Conservation (phyloP, 2,888 invertebrate species). For the Perithous albicinctus region DNA sequence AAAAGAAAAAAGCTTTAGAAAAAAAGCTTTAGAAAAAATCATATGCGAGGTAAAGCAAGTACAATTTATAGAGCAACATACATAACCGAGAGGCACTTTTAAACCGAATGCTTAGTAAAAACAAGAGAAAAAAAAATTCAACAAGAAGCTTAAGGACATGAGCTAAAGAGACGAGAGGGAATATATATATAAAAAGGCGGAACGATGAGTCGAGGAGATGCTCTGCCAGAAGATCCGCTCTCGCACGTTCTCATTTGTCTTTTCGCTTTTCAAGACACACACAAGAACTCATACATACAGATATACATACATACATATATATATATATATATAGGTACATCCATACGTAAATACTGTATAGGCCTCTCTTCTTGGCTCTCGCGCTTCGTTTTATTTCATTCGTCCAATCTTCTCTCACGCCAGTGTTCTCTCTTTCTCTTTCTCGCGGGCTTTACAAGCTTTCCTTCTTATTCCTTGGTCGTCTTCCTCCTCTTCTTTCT, state of each 20-base stretch:
- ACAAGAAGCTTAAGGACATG: conserved; percentile 42
- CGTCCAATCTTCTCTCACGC: conserved; percentile 67
- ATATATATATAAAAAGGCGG: conserved; percentile 49
- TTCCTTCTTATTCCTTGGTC: conserved; percentile 60
- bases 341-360: conserved; percentile 11
- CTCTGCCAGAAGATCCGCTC: conserved; percentile 61
- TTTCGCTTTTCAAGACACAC: conserved; percentile 71
- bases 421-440: conserved; percentile 25
- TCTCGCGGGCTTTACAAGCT: conserved; percentile 16
- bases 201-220: conserved; percentile 58
- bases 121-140: conserved; percentile 39
- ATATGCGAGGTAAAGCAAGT: conserved; percentile 16
- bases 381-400: conserved; percentile 34
- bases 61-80: conserved; percentile 35
- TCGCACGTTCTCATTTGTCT: conserved; percentile 74
- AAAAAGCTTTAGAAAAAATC: conserved; percentile 15
- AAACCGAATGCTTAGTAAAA: conserved; percentile 18
- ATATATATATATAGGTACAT: conserved; percentile 16
- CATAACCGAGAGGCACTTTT: conserved; percentile 13
- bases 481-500: conserved; percentile 20
- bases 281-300: conserved; percentile 35
- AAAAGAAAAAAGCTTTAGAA: too few relatives aligned
- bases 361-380: conserved; percentile 30
- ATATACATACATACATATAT: conserved; percentile 1
- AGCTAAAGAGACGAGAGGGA: conserved; percentile 48